Base-by-base conservation (phyloP, 1,140 invertebrate species). In the Heliconius himera region DNA sequence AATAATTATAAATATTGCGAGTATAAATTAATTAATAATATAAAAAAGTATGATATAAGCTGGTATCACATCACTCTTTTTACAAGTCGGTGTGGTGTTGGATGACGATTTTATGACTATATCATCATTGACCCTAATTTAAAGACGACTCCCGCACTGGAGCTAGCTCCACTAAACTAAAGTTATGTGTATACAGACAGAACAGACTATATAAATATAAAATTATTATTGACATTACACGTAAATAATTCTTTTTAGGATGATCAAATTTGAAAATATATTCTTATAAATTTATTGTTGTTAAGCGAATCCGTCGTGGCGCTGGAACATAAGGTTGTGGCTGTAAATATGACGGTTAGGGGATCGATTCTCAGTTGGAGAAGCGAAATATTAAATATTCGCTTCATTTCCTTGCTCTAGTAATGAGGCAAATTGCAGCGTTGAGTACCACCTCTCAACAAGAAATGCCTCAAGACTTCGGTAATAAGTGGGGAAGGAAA, bases 61-160 rank as follows among this genome's bases (percentile, higher is more conserved):
- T 33, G 70, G 26, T 70, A 20, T 33, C 18, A 33, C 26, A 70
- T 36, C 16, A 36, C 70, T 38, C 18, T 74, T 70, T 66, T 33
- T 74, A 78, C 41, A 75, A 80, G 79, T 72, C 81, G 77, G 76
- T 70, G 78, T 78, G 73, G 75, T 84, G 80, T 76, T 82, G 78
- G 83, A 86, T 85, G 84, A 88, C 85, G 72, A 85, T 88, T 89
- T 89, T 88, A 88, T 84, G 81, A 85, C 82, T 85, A 86, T 87
- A 86, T 91, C 85, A 90, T 88, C 89, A 90, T 92, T 92, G 90
- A 91, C 89, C 90, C 83, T 92, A 92, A 92, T 92, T 92, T 92
- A 87, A 83, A 83, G 83, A 80, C 76, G 77, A 81, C 84, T 83
- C 82, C 73, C 78, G 77, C 77, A 70, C 79, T 41, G 41, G 70